Base-by-base conservation (phyloP, 2,888 invertebrate genomes). In the Cephus rjabovi region DNA sequence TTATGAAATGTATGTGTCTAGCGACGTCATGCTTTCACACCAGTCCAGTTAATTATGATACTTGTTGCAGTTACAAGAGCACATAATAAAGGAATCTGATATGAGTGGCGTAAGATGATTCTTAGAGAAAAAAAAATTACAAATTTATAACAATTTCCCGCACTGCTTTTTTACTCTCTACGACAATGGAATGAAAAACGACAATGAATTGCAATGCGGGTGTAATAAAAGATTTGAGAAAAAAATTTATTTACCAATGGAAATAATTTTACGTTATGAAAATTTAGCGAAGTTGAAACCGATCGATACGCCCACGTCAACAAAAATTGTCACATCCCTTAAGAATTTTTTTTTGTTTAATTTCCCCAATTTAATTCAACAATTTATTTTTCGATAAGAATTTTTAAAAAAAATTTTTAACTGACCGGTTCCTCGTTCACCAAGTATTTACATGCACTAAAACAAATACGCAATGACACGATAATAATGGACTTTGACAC, bases 61-160 rank as follows among this genome's bases (percentile, higher is more conserved):
- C 81, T 76, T 76, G 81, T 83, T 85, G 84, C 86, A 85, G 85
- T 23, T 81, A 83, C 87, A 86, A 81, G 83, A 85, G 84, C 85
- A 86, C 84, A 87, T 56, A 56, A 23, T 56, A 56, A 23, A 56
- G 23, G 56, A 56, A 23, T 56, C 23, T 56, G 23, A 56, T 56
- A 56, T 23, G 56, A 23, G 9, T 23, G 23, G 2, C 23, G 56
- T 56, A 56, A 56, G 56, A 56, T 56, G 56, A 23, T 56, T 23
- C 23, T 56, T 56, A 56, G 0, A 23, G 56, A 56, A 56, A 56
- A 40, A 40, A 56, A 40, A 23, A 23, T 40, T 6, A 15, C 1
- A 23, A 56, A 56, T 56, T 15, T 56, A 56, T 56, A 56, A 23
- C 9, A 23, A 56, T 23, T 56, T 23, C 9, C 56, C 56, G 23